Percentiles rank a stretch among this genome's conserved stretches.
Evolutionary conservation across 2,113 vertebrate genomes (phyloP).

Genomic region (Albula goreensis): DNA sequence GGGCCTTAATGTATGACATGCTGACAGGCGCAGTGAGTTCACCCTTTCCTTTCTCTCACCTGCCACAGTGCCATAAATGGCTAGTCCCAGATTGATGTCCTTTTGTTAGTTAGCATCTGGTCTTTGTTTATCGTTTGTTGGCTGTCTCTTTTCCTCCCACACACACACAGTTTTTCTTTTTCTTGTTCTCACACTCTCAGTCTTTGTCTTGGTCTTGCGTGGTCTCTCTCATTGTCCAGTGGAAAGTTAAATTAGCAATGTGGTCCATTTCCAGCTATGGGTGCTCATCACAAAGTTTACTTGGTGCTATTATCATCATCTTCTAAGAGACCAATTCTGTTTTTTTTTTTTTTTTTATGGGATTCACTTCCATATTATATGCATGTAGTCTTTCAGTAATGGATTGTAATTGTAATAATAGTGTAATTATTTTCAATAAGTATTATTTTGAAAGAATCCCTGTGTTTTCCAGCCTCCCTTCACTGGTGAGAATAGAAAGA

Average conservation of each 20-base stretch:
- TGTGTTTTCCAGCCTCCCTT: conserved; percentile 82
- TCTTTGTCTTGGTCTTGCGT: too few relatives aligned
- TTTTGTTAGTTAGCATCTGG: background rate
- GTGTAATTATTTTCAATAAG: too few relatives aligned
- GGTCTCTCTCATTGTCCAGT: background rate
- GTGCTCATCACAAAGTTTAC: too few relatives aligned
- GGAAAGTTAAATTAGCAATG: background rate
- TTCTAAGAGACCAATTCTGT: background rate
- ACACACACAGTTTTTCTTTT: too few relatives aligned
- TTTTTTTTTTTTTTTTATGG: background rate
- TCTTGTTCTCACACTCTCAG: too few relatives aligned
- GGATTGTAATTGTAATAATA: too few relatives aligned
- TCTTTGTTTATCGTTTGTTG: background rate
- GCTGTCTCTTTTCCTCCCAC: background rate
- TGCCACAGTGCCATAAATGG: background rate
- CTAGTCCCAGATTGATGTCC: background rate
- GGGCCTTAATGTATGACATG: conserved; percentile 99
- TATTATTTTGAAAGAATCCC: background rate
- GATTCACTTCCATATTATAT: background rate
- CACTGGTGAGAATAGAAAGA: conserved; percentile 96
- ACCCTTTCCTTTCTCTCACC: background rate
- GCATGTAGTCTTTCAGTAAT: too few relatives aligned
- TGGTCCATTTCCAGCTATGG: too few relatives aligned
- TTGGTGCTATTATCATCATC: too few relatives aligned
- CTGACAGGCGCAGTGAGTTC: conserved; percentile 97